Base-by-base conservation (phyloP, 2,888 invertebrate genomes). In the Hymenopus coronatus region DNA sequence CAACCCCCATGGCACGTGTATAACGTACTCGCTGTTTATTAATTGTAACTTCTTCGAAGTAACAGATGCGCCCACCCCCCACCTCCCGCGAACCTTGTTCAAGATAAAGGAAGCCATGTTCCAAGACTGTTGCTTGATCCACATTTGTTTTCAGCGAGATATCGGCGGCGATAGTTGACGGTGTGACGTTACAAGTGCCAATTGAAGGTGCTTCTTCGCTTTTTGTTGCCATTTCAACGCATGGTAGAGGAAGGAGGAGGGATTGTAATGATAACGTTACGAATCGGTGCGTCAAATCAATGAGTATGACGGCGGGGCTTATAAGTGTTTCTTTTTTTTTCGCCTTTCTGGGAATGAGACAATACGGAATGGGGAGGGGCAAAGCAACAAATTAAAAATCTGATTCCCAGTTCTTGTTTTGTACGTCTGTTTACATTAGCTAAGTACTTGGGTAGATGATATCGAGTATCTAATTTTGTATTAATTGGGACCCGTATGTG, bases 201-300 rank as follows among this genome's bases (percentile, higher is more conserved):
- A 81, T 81, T 86, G 86, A 86, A 86, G 85, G 81, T 28, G 81
- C 81, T 28, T 20, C 86, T 86, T 86, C 85, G 14, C 85, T 85
- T 20, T 70, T 85, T 86, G 81, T 86, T 86, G 86, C 28, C 81
- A 81, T 81, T 70, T 70, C 54, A 70, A 70, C 54, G 54, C 54
- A 70, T 70, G 54, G 54, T 4, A 70, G 54, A 15, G 14, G 46
- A 46, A 14, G 46, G 14, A 46, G 46, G 46, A 46, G 54, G 54
- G 54, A 70, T 70, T 70, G 54, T 70, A 70, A 70, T 70, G 54
- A 70, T 70, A 70, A 25, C 54, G 25, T 70, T 20, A 86, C 28
- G 40, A 81, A 81, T 81, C 28, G 30, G 30, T 86, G 81, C 86
- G 14, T 46, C 81, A 81, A 70, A 86, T 28, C 70, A 86, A 70